Evolutionary conservation across 2,797 vertebrate species (phyloP).

Genomic region (Zalophus californianus): DNA sequence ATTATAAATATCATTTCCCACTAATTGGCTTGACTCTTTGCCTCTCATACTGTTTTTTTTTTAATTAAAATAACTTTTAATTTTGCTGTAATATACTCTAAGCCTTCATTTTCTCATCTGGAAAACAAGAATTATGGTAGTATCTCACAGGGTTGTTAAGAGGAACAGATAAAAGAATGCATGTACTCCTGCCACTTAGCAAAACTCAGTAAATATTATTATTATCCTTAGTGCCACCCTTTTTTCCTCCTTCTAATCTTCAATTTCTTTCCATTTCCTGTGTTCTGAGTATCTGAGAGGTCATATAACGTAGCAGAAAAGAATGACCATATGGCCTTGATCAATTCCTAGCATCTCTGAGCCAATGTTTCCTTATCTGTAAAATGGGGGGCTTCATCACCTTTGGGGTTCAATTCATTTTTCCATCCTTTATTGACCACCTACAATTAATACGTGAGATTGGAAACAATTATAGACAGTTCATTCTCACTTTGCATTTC

Average conservation of each 20-base stretch:
- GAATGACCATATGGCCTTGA: not conserved
- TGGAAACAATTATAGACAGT: not conserved
- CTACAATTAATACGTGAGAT: not conserved
- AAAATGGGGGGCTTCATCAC: not conserved
- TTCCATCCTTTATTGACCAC: not conserved
- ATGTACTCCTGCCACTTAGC: not conserved
- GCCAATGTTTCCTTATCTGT: not conserved
- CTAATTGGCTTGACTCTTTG: not conserved
- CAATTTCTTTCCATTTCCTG: not conserved
- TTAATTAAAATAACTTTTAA: not conserved
- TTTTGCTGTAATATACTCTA: not conserved
- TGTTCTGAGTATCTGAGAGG: not conserved
- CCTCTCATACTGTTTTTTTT: not conserved
- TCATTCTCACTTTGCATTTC: accelerated
- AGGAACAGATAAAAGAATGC: not conserved
- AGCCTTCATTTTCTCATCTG: not conserved
- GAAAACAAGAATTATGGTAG: not conserved
- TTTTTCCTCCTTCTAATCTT: not conserved
- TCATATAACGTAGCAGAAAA: not conserved
- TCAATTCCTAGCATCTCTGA: not conserved
- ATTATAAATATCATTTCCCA: not conserved
- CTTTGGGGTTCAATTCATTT: not conserved
- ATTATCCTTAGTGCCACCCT: not conserved
- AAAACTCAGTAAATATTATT: not conserved
- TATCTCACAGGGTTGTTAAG: not conserved